phyloP scores from a whole-genome alignment of 1,140 invertebrate genomes.

The Habropoda laboriosa region DNA sequence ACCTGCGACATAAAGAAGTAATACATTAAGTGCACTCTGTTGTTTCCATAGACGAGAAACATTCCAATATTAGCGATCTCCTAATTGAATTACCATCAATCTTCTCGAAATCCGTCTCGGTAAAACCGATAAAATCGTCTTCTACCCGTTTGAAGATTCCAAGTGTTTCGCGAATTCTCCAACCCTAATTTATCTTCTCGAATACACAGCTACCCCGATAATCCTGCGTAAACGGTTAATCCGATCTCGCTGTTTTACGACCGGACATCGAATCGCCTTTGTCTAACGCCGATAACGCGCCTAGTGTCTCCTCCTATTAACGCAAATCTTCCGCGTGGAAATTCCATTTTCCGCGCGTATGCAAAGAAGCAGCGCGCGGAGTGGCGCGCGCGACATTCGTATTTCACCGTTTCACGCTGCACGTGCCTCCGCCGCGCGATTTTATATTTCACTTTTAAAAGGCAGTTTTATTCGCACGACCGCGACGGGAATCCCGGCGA shows the following conservation, averaged over 20 bases:
- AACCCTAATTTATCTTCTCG: neutral
- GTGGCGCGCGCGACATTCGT: neutral
- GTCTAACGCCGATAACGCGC: conserved; percentile 4
- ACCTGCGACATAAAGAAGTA: conserved; percentile 77
- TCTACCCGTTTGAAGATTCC: neutral
- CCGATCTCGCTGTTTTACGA: conserved; percentile 19
- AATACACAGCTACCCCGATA: neutral
- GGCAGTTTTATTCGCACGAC: neutral
- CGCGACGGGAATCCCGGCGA: neutral
- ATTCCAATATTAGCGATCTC: neutral
- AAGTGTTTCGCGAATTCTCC: neutral
- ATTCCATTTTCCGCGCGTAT: neutral
- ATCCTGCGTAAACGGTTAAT: conserved; percentile 31
- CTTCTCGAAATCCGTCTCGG: too few species aligned
- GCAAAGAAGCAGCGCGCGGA: neutral
- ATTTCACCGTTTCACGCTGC: neutral
- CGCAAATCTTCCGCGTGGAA: conserved; percentile 13
- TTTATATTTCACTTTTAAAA: conserved; percentile 10
- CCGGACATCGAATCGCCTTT: conserved; percentile 12
- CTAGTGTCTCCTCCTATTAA: neutral
- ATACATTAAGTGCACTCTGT: neutral
- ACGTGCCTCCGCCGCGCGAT: neutral
- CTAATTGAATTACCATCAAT: neutral
- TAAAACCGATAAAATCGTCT: neutral
- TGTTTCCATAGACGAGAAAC: neutral